A percentile compares a stretch with the other conserved stretches of the same genome.
phyloP scores from a whole-genome alignment of 2,113 vertebrate genomes.

The Gymnobelideus leadbeateri region DNA sequence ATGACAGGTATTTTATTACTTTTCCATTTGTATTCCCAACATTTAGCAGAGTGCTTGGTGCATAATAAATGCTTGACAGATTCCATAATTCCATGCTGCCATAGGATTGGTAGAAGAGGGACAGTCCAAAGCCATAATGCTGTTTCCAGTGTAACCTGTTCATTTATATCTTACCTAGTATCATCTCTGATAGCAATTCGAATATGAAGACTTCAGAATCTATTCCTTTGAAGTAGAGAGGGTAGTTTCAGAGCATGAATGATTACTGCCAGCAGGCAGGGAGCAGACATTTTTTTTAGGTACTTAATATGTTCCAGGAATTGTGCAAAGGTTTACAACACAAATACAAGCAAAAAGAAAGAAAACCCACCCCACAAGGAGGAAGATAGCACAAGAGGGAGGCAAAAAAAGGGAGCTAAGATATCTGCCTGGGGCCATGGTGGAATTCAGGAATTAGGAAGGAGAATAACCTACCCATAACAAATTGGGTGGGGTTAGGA shows the following conservation, averaged over 20 bases:
- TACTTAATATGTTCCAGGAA: background rate
- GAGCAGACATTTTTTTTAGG: no score
- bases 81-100: background rate
- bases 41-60: background rate
- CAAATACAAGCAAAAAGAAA: background rate
- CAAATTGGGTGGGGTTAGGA: no score
- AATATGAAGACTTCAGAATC: background rate
- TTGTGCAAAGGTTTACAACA: background rate
- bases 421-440: background rate
- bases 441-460: background rate
- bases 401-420: background rate
- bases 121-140: fast-evolving
- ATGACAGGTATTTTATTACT: background rate
- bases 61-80: background rate
- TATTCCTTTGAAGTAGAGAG: background rate
- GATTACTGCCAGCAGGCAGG: background rate
- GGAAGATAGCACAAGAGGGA: background rate
- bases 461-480: background rate
- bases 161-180: background rate
- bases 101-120: background rate
- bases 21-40: background rate
- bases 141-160: background rate
- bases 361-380: background rate
- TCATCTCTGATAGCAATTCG: background rate
- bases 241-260: background rate